Evolutionary conservation across 1,140 invertebrate genomes (phyloP), one percentile per base, ranked within the genome.

Genomic region (Drosophila pandora): DNA sequence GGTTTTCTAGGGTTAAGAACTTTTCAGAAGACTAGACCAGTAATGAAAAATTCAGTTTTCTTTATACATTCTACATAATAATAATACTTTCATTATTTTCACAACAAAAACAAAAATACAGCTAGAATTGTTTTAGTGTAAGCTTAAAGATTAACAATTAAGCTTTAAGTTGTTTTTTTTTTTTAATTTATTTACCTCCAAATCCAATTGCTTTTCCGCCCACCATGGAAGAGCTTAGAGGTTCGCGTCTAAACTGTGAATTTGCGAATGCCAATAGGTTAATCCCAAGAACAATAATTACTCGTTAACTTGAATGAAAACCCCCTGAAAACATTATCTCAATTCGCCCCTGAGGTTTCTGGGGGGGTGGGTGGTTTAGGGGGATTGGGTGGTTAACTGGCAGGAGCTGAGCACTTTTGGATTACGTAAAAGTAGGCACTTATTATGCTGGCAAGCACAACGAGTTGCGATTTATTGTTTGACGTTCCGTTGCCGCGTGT

Each of bases 381-480:
- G 17, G 21, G 52, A 13, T 7, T 43, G 13, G 17, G 4, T 62
- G 47, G 32, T 2, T 37, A 30, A 13, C 32, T 13, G 49, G 52
- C 23, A 48, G 30, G 47, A 76, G 73, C 56, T 69, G 71, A 78
- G 53, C 72, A 41, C 45, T 65, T 57, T 70, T 70, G 83, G 82
- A 87, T 85, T 88, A 85, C 79, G 70, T 87, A 85, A 82, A 87
- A 69, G 75, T 69, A 68, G 73, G 81, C 85, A 87, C 83, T 87
- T 87, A 87, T 87, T 87, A 87, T 87, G 83, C 82, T 87, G 82
- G 82, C 75, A 87, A 88, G 82, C 79, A 87, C 79, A 76, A 79
- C 76, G 75, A 79, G 79, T 87, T 88, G 83, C 83, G 83, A 87
- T 87, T 87, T 87, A 87, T 88, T 87, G 83, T 87, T 89, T 88